Evolutionary conservation across 2,113 vertebrate genomes (phyloP).

Genomic region (Ancistrus triradiatus): DNA sequence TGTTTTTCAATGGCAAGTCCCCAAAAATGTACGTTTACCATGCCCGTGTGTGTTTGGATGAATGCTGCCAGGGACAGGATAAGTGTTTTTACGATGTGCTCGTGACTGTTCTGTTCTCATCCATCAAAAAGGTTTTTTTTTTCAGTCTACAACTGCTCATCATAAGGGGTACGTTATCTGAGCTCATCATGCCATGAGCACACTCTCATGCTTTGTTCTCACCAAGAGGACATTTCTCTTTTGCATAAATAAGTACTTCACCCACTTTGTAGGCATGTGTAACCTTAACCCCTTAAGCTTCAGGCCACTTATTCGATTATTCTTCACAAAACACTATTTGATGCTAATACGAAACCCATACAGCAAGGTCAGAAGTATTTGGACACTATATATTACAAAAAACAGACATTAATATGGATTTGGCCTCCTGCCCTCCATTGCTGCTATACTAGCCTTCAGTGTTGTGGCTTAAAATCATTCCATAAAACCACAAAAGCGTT

Average conservation of each 20-base stretch:
- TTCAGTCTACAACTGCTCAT: background rate
- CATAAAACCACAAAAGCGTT: too few relatives aligned
- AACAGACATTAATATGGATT: too few relatives aligned
- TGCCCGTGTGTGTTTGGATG: too few relatives aligned
- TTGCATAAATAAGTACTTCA: background rate
- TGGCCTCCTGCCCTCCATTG: too few relatives aligned
- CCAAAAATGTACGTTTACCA: too few relatives aligned
- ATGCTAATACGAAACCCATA: too few relatives aligned
- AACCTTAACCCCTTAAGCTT: background rate
- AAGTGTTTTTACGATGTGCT: too few relatives aligned
- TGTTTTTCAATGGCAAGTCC: too few relatives aligned
- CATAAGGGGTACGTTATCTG: background rate
- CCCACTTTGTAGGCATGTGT: background rate
- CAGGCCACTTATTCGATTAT: background rate
- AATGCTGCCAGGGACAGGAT: background rate
- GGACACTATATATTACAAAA: too few relatives aligned
- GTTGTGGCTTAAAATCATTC: too few relatives aligned
- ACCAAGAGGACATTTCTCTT: background rate
- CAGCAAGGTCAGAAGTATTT: too few relatives aligned
- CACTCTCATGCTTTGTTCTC: background rate
- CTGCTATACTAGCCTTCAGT: too few relatives aligned
- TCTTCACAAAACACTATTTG: background rate
- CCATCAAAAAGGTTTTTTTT: background rate
- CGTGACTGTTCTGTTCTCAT: background rate
- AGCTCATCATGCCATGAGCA: background rate